Evolutionary conservation across 1,140 invertebrate genomes (phyloP).

Genomic region (Drosophila chauvacae): DNA sequence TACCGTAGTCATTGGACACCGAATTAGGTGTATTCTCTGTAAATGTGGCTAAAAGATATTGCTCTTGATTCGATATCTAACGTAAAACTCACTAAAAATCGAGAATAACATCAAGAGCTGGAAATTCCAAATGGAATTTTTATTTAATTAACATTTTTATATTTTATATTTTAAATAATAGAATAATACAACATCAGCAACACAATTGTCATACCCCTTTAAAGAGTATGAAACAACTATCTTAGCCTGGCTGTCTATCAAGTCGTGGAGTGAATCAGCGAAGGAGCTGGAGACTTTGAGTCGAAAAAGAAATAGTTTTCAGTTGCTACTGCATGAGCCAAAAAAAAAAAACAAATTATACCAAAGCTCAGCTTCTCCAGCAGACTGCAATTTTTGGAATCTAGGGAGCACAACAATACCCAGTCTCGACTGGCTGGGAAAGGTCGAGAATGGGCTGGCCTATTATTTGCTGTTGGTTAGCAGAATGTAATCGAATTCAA

Average conservation of each 20-base stretch:
- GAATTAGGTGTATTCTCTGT: background rate
- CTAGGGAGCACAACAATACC: background rate
- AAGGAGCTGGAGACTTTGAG: constrained; percentile 21
- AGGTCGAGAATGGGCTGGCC: constrained; percentile 3
- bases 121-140: too few species aligned
- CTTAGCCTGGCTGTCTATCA: constrained; percentile 30
- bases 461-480: background rate
- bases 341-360: constrained; percentile 27
- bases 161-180: too few species aligned
- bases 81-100: background rate
- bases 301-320: background rate
- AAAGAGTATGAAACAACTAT: constrained; percentile 2
- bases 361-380: background rate
- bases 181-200: too few species aligned
- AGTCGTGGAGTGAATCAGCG: constrained; percentile 22
- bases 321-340: constrained; percentile 23
- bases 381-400: constrained; percentile 8
- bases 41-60: background rate
- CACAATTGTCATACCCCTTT: background rate
- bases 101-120: too few species aligned
- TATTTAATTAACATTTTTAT: too few species aligned
- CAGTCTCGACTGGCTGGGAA: constrained; percentile 1
- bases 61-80: background rate
- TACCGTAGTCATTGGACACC: background rate
- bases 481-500: constrained; percentile 4